Conservation (phyloP, 1,140 invertebrate genomes). For the Camponotus floridanus region DNA sequence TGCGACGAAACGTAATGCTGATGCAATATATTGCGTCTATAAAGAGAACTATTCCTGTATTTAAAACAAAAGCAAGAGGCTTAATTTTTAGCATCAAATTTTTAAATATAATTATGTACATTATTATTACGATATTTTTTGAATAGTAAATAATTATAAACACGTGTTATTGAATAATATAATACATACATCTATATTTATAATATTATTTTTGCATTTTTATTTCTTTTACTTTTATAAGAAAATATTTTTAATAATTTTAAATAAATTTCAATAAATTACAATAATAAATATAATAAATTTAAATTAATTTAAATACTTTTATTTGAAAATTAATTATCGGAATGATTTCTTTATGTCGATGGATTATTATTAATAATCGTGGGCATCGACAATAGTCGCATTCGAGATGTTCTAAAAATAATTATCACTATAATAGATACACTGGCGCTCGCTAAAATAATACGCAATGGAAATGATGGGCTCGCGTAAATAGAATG, state of each 20-base stretch:
- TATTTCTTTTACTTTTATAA: too few relatives aligned
- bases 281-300: too few relatives aligned
- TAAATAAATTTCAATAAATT: too few relatives aligned
- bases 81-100: background rate
- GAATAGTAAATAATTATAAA: background rate
- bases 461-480: slow-evolving; percentile 64
- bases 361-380: background rate
- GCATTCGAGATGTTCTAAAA: slow-evolving; percentile 8
- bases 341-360: too few relatives aligned
- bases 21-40: slow-evolving; percentile 1
- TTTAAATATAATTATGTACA: background rate
- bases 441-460: slow-evolving; percentile 40
- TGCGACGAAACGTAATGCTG: background rate
- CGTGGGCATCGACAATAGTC: background rate
- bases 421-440: background rate
- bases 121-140: background rate
- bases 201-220: too few relatives aligned
- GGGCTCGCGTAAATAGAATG: slow-evolving; percentile 53
- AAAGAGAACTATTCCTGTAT: background rate
- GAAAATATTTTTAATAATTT: too few relatives aligned
- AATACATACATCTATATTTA: too few relatives aligned
- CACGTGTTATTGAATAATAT: background rate
- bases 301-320: too few relatives aligned
- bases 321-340: too few relatives aligned
- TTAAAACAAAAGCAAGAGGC: background rate